phyloP scores from a whole-genome alignment of 2,113 vertebrate genomes.

The Oncorhynchus keta region DNA sequence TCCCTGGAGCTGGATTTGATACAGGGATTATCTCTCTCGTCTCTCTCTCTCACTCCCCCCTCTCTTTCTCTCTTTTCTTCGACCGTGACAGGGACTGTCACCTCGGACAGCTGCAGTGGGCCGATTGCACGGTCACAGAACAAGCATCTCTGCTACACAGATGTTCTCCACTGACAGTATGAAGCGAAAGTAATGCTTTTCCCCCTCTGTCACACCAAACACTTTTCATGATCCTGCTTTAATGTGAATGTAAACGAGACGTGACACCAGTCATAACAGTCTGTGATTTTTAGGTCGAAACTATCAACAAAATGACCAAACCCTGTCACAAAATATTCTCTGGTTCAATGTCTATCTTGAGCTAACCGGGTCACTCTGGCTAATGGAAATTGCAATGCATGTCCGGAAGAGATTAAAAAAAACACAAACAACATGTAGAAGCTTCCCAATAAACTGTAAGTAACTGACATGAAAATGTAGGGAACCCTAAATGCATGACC shows the following conservation, averaged over 20 bases:
- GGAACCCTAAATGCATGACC: conserved; percentile 3
- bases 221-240: conserved; percentile 43
- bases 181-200: conserved; percentile 44
- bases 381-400: conserved; percentile 47
- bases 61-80: conserved; percentile 51
- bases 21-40: conserved; percentile 55
- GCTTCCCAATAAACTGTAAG: neutral
- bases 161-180: conserved; percentile 62
- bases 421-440: neutral
- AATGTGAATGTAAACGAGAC: conserved; percentile 48
- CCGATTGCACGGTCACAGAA: conserved; percentile 55
- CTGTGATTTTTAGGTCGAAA: neutral
- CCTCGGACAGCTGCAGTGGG: conserved; percentile 58
- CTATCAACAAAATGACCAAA: neutral
- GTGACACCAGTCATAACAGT: conserved; percentile 55
- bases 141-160: conserved; percentile 60
- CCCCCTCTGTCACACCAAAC: conserved; percentile 56
- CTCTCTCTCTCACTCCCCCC: neutral
- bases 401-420: neutral
- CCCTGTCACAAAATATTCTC: neutral
- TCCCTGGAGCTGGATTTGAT: conserved; percentile 56
- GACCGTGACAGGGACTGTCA: conserved; percentile 62
- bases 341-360: neutral
- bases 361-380: conserved; percentile 37
- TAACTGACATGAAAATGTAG: neutral